Conservation (phyloP, 2,797 vertebrate species). For the Sebastes aleutianus region DNA sequence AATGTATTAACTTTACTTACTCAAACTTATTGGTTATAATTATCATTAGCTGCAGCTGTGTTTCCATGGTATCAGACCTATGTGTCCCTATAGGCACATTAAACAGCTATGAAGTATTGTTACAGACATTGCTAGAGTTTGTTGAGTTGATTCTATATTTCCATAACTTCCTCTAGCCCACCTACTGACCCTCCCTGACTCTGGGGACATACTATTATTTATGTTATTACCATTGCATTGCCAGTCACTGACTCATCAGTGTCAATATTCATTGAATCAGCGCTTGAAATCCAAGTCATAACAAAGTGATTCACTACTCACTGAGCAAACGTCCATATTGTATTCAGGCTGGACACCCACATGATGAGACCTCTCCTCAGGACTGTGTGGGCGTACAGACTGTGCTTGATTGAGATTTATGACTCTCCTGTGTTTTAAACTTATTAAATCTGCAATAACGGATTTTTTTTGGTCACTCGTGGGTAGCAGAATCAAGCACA, state of each 20-base stretch:
- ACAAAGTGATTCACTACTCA: slow-evolving; percentile 7
- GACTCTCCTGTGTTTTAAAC: background rate
- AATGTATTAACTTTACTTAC: background rate
- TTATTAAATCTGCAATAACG: background rate
- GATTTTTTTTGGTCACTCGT: background rate
- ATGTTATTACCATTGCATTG: background rate
- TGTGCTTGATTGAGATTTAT: background rate
- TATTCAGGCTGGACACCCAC: slow-evolving; percentile 19
- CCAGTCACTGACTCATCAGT: slow-evolving; percentile 10
- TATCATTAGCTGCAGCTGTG: background rate
- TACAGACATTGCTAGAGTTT: background rate
- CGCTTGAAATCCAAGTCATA: background rate
- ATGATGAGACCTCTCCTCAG: slow-evolving; percentile 3
- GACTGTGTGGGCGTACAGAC: background rate
- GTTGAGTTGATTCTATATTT: background rate
- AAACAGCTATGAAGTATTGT: background rate
- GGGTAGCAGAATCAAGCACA: background rate
- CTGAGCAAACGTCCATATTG: background rate
- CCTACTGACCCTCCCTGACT: background rate
- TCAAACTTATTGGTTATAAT: background rate
- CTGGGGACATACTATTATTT: background rate
- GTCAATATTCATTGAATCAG: slow-evolving; percentile 7
- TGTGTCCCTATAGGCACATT: background rate
- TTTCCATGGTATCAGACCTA: background rate
- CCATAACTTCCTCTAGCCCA: background rate